Conservation (phyloP, 2,888 invertebrate species). For the Ophraella communa region DNA sequence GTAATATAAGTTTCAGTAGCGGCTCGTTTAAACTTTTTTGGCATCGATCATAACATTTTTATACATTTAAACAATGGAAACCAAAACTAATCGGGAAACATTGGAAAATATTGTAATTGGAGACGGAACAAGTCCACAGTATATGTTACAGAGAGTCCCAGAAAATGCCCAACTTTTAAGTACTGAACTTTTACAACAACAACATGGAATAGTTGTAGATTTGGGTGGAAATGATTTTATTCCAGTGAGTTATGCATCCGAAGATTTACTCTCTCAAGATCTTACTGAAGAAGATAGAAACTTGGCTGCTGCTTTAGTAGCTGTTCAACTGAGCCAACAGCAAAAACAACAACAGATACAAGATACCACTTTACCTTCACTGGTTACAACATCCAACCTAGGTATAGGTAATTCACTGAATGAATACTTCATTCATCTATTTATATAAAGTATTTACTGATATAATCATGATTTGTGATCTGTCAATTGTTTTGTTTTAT, state of each 20-base stretch:
- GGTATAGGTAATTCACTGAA: conserved; percentile 21
- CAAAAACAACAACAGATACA: conserved; percentile 65
- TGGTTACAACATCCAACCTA: conserved; percentile 35
- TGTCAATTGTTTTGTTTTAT: background rate
- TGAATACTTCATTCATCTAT: no score
- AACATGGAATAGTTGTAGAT: conserved; percentile 58
- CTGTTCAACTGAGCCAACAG: conserved; percentile 68
- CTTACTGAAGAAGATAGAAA: conserved; percentile 67
- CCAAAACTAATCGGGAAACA: conserved; percentile 47
- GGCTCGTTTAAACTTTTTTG: conserved; percentile 30
- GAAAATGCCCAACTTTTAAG: conserved; percentile 57
- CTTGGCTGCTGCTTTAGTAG: conserved; percentile 68
- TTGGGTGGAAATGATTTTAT: conserved; percentile 58
- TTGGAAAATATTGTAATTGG: conserved; percentile 56
- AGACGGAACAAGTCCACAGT: conserved; percentile 53
- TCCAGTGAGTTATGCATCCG: conserved; percentile 58
- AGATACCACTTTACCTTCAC: conserved; percentile 47
- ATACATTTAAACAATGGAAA: conserved; percentile 46
- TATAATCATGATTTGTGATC: background rate
- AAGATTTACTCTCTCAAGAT: conserved; percentile 58
- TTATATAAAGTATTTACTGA: background rate
- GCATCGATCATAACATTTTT: background rate
- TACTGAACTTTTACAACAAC: conserved; percentile 56
- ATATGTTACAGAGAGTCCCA: conserved; percentile 57
- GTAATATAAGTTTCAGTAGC: conserved; percentile 47